Base-by-base conservation (phyloP, 2,888 invertebrate species). In the Pammene aurita region DNA sequence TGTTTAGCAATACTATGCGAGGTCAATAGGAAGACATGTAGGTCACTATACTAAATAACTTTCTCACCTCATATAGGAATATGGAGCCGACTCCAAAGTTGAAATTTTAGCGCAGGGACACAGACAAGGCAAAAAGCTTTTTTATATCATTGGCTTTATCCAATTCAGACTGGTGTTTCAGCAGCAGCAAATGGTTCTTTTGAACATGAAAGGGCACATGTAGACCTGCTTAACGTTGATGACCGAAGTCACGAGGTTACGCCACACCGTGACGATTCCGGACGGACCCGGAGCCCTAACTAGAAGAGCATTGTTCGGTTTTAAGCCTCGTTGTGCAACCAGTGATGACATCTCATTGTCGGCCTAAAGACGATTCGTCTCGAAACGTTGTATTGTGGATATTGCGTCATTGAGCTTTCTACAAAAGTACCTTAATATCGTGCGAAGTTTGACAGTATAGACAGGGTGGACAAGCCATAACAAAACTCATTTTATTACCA, bases 291-390 rank as follows among this genome's bases (percentile, higher is more conserved):
- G 64, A 41, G 58, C 64, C 68, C 63, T 56, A 46, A 34, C 64
- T 64, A 58, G 54, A 54, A 60, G 35, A 13, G 57, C 52, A 69
- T 69, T 69, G 68, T 69, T 54, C 54, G 2, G 54, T 46, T 64
- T 58, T n/a, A 46, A 68, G 57, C 44, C 63, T 60, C 64, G 56
- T 69, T 64, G 58, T 41, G 64, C 46, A 69, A 69, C 58, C 38
- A 63, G 63, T 68, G 68, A 69, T 69, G 68, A 69, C 68, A 69
- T 64, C 68, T 63, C 44, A 69, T 69, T 69, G 68, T 69, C 38
- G 41, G 52, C 11, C 46, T 50, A 60, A 54, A 64, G 54, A 9
- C 46, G 54, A 57, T 69, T 57, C 44, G 58, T 60, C 56, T 65
- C 48, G 35, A 67, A 56, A 16, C 34, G 42, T 44, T 46, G 57